Evolutionary conservation across 2,888 invertebrate species (phyloP).

Genomic region (Synanthedon andrenaeformis): DNA sequence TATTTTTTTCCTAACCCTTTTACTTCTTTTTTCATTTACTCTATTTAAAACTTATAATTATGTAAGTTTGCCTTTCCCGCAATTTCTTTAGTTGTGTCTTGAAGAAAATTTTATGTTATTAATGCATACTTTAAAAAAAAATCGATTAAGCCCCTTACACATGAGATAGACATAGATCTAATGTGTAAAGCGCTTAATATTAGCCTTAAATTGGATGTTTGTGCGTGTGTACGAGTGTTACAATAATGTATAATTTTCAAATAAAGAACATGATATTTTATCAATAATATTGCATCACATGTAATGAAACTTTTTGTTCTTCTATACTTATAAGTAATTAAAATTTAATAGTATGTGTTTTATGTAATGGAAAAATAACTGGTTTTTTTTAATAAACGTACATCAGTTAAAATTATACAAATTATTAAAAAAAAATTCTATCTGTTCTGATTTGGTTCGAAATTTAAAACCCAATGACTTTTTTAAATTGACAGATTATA

Average conservation of each 20-base stretch:
- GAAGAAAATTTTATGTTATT: constrained; percentile 2
- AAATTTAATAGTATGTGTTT: too few species aligned
- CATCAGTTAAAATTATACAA: too few species aligned
- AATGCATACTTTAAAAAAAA: too few species aligned
- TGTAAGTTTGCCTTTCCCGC: constrained; percentile 6
- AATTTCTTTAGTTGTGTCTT: constrained; percentile 1
- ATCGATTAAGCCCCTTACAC: constrained; percentile 2
- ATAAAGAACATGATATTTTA: constrained; percentile 3
- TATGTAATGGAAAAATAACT: too few species aligned
- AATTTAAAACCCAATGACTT: too few species aligned
- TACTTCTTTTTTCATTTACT: neutral
- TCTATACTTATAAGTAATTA: too few species aligned
- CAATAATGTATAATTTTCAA: too few species aligned
- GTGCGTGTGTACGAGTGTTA: neutral
- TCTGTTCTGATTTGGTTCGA: too few species aligned
- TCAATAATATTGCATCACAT: constrained; percentile 6
- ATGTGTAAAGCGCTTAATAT: constrained; percentile 2
- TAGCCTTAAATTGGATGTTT: constrained; percentile 6
- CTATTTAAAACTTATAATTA: constrained; percentile 7
- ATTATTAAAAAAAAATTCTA: too few species aligned
- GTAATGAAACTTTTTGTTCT: neutral
- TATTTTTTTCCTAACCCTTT: constrained; percentile 9
- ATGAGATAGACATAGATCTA: neutral
- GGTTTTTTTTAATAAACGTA: too few species aligned
- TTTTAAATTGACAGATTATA: too few species aligned